Conservation (phyloP, 1,140 invertebrate species). For the Aphaenogaster floridana region DNA sequence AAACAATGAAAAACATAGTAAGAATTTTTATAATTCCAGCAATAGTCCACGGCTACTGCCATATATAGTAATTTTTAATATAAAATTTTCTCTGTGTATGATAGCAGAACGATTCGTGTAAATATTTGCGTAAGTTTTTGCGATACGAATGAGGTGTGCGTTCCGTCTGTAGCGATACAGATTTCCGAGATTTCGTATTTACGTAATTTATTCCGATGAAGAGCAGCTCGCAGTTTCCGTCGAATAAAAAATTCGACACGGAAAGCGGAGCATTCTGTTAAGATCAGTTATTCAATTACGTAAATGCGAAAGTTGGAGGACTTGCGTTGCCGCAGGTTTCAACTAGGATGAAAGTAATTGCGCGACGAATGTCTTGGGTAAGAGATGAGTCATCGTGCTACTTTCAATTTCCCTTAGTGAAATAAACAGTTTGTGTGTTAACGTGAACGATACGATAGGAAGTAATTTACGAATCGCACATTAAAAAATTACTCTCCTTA, state of each 20-base stretch:
- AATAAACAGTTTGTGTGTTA: neutral
- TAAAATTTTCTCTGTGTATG: too few species aligned
- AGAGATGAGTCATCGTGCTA: slow-evolving; percentile 1
- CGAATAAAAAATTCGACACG: slow-evolving; percentile 23
- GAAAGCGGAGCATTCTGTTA: neutral
- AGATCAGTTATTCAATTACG: slow-evolving; percentile 44
- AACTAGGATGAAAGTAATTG: neutral
- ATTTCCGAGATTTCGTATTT: slow-evolving; percentile 9
- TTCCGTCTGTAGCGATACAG: neutral
- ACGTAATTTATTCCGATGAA: neutral
- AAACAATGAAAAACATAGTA: too few species aligned
- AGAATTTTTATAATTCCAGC: too few species aligned
- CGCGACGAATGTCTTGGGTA: neutral
- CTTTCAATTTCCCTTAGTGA: neutral
- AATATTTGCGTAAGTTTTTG: neutral
- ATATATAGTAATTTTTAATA: too few species aligned
- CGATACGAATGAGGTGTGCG: neutral
- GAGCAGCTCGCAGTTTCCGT: neutral
- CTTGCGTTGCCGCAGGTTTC: neutral
- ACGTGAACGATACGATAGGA: neutral
- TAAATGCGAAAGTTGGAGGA: neutral
- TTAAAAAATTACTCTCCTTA: neutral
- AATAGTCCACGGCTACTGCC: too few species aligned
- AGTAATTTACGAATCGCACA: neutral
- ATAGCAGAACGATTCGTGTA: neutral